Evolutionary conservation across 2,797 vertebrate species (phyloP).

Genomic region (Muraenolepis orangiensis): DNA sequence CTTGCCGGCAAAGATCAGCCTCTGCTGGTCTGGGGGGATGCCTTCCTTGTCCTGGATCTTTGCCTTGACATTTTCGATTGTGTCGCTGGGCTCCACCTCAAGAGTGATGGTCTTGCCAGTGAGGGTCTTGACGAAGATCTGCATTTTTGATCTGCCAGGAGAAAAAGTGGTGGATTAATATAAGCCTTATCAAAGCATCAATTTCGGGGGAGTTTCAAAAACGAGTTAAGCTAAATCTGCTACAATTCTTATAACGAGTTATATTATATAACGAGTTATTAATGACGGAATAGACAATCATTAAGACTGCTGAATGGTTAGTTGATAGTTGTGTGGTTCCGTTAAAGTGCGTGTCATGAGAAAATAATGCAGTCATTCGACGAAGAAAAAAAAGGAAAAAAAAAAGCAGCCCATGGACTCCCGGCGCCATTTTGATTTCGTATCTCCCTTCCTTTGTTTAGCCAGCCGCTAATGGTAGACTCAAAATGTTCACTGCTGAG

Average conservation of each 20-base stretch:
- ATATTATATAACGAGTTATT: too few species aligned
- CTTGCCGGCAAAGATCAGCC: slow-evolving; percentile 60
- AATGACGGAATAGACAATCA: too few species aligned
- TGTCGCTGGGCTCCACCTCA: slow-evolving; percentile 70
- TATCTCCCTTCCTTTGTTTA: slow-evolving; percentile 54
- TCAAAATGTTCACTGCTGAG: slow-evolving; percentile 49
- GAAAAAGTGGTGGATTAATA: neutral
- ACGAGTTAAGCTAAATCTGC: too few species aligned
- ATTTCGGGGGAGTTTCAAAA: neutral
- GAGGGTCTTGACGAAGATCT: slow-evolving; percentile 80
- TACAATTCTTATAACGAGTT: too few species aligned
- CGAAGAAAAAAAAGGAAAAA: neutral
- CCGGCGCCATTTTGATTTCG: slow-evolving; percentile 64
- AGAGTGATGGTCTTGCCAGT: slow-evolving; percentile 78
- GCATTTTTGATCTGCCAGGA: slow-evolving; percentile 59
- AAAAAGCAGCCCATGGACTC: neutral
- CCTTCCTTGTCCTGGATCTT: slow-evolving; percentile 68
- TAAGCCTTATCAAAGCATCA: neutral
- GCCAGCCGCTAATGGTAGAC: slow-evolving; percentile 51
- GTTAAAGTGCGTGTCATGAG: too few species aligned
- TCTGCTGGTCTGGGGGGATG: slow-evolving; percentile 58
- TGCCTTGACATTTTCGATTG: slow-evolving; percentile 67
- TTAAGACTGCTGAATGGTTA: too few species aligned
- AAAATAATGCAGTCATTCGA: neutral
- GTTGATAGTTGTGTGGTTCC: too few species aligned